Base-by-base conservation (phyloP, 2,113 vertebrate species). In the Ovis aries region DNA sequence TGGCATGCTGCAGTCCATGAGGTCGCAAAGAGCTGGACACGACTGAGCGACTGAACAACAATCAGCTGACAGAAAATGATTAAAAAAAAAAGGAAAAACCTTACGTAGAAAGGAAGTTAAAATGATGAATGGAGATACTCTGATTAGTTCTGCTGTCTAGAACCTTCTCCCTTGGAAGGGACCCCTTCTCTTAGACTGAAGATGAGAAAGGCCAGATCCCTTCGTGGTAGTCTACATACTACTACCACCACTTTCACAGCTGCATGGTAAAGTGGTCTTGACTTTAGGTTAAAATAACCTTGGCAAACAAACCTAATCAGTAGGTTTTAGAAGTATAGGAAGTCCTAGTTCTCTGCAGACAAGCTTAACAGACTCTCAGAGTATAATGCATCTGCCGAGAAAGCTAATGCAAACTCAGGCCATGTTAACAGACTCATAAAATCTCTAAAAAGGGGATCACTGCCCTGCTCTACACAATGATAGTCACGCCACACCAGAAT, bases 231-330 rank as follows among this genome's bases (percentile, higher is more conserved):
- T 80, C 94, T 91, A 55, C 67, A 82, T 5, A 86, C 16, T 14
- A 90, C 31, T 45, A 77, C 40, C 33, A 71, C 57, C 7, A 74
- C 12, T 40, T 67, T 59, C 64, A 84, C 11, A 90, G 91, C 57
- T 74, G 77, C 50, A 52, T 7, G 27, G 40, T 74, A 77, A 88
- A 85, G 25, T 45, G 29, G 33, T 45, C 89, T 59, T 88, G 67
- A 7, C 74, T 97, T 83, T 81, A 82, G 27, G 33, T 57, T 91
- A 93, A 97, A 92, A 78, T n/a, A 90, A 96, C 25, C 29, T 59
- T 36, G 50, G 48, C 74, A 86, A 96, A 95, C 15, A 88, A 86
- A 94, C 45, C 60, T 29, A 57, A 71, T 62, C 71, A 89, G 59
- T 88, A 86, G 43, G 29, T 88, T 45, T 86, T 27, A 90, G 81